These are phyloP conservation scores for Scrobipalpa costella DNA, from an alignment of 2,888 invertebrate species.

Conservation along the genomic window DNA sequence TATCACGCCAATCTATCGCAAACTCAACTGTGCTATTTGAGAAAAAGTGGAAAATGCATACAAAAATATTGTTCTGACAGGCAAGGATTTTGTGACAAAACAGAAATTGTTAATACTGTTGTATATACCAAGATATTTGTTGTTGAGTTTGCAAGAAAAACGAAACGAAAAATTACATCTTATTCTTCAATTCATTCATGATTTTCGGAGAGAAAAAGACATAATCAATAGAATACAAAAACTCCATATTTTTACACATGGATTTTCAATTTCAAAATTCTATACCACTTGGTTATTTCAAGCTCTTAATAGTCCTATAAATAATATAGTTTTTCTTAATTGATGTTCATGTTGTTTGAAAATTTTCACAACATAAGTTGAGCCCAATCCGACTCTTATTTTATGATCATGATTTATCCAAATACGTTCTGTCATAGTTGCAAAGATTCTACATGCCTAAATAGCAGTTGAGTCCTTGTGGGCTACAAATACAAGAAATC, in stretches of 20 bases:
- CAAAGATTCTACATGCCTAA: too few species aligned
- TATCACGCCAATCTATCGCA: not conserved
- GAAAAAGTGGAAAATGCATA: slow-evolving; percentile 3
- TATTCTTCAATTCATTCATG: slow-evolving; percentile 7
- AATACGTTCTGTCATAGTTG: too few species aligned
- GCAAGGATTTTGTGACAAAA: not conserved
- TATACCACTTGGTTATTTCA: not conserved
- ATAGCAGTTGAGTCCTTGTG: too few species aligned
- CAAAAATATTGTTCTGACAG: not conserved
- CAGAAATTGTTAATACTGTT: not conserved
- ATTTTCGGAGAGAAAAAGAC: not conserved
- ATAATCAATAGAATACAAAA: not conserved
- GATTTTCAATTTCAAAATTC: not conserved
- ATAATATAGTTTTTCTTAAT: not conserved
- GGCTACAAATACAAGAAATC: too few species aligned
- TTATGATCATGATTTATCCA: too few species aligned
- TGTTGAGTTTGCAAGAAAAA: not conserved
- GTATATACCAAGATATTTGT: too few species aligned
- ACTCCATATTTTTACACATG: not conserved
- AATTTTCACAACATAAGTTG: too few species aligned
- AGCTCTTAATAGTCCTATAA: not conserved
- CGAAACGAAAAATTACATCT: not conserved
- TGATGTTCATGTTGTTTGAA: too few species aligned
- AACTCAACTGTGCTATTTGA: not conserved
- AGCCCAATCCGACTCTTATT: too few species aligned